Evolutionary conservation across 2,888 invertebrate genomes (phyloP).

Genomic region (Augochlorella aurata): DNA sequence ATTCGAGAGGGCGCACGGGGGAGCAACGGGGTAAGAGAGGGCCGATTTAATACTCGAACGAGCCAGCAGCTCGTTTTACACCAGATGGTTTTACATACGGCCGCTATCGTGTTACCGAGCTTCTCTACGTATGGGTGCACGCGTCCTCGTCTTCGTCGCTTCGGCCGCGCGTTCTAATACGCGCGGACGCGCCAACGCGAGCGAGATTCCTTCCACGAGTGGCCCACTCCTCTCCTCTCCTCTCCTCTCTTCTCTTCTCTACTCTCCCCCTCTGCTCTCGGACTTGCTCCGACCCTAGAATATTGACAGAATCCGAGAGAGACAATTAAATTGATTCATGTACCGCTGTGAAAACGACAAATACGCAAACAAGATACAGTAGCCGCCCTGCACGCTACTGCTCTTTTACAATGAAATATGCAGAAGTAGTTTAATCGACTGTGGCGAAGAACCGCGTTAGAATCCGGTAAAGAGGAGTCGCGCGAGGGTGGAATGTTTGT

Average conservation of each 20-base stretch:
- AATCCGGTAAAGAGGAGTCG: too few species aligned
- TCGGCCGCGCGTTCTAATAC: slow-evolving; percentile 48
- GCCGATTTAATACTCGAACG: slow-evolving; percentile 81
- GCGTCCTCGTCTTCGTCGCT: slow-evolving; percentile 32
- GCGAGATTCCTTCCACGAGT: neutral
- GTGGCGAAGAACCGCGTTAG: too few species aligned
- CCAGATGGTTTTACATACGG: slow-evolving; percentile 80
- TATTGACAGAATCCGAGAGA: too few species aligned
- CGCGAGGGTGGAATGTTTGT: too few species aligned
- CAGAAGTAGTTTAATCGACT: too few species aligned
- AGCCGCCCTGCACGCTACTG: too few species aligned
- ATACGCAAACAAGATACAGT: too few species aligned
- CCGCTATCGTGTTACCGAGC: slow-evolving; percentile 79
- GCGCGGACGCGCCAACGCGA: slow-evolving; percentile 50
- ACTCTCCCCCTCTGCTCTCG: neutral
- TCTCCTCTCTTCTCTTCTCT: neutral
- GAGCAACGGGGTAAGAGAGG: slow-evolving; percentile 57
- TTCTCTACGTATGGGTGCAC: slow-evolving; percentile 52
- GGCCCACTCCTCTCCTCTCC: neutral
- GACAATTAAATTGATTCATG: too few species aligned
- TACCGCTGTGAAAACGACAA: too few species aligned
- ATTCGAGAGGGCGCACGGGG: slow-evolving; percentile 7
- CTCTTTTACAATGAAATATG: too few species aligned
- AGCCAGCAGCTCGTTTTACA: slow-evolving; percentile 81
- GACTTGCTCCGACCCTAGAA: too few species aligned